A percentile compares a stretch with the other conserved stretches of the same genome.
phyloP scores from a whole-genome alignment of 2,888 invertebrate species.

The Julus scandinavius region DNA sequence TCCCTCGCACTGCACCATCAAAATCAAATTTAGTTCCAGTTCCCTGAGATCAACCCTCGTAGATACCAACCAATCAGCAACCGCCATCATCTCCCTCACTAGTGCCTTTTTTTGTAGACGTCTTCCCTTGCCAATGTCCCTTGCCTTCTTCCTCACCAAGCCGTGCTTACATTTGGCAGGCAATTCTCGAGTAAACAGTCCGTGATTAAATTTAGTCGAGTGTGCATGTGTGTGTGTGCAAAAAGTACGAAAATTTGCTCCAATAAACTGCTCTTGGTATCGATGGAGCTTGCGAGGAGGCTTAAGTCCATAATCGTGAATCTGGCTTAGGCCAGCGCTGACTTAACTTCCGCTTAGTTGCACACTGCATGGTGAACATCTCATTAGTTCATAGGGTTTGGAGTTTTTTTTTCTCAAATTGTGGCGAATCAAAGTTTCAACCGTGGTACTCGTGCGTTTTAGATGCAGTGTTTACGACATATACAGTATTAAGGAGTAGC shows the following conservation, averaged over 20 bases:
- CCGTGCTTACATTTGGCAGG: slow-evolving; percentile 33
- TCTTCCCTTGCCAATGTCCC: not conserved
- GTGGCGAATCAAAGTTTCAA: slow-evolving; percentile 33
- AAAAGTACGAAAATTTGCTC: not conserved
- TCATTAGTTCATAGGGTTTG: slow-evolving; percentile 17
- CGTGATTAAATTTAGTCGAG: slow-evolving; percentile 27
- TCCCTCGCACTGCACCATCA: slow-evolving; percentile 46
- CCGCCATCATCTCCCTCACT: slow-evolving; percentile 27
- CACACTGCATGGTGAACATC: slow-evolving; percentile 12
- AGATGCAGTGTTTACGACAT: not conserved
- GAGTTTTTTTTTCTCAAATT: not conserved
- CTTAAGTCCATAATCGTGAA: not conserved
- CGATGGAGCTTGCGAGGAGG: not conserved
- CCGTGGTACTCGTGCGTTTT: slow-evolving; percentile 14
- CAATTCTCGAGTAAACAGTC: slow-evolving; percentile 14
- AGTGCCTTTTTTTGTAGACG: slow-evolving; percentile 22
- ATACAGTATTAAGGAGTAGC: no score
- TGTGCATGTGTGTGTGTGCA: not conserved
- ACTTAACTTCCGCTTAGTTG: slow-evolving; percentile 5
- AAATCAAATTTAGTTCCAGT: slow-evolving; percentile 37
- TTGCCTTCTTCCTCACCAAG: not conserved
- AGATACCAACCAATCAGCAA: slow-evolving; percentile 17
- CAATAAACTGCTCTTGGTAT: slow-evolving; percentile 2
- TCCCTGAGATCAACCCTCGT: slow-evolving; percentile 37
- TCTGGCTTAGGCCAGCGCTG: slow-evolving; percentile 8